These are phyloP conservation scores for Porites divaricata DNA, from an alignment of 92 coral and sea anemone species.

Conservation along the genomic window DNA sequence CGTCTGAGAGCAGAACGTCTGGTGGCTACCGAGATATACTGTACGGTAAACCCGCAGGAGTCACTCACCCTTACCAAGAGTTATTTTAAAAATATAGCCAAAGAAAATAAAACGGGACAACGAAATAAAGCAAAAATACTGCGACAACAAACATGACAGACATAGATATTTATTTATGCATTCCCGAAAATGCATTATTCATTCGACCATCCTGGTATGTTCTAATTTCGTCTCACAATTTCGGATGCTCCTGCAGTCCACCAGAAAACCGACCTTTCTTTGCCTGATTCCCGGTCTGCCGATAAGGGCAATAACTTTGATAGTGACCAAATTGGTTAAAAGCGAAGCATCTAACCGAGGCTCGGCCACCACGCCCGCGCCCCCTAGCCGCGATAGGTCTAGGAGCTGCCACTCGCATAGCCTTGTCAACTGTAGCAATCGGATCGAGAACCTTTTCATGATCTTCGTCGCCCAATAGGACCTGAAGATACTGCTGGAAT, in stretches of 20 bases:
- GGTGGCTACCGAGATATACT: conserved; percentile 21
- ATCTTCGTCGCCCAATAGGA: conserved; percentile 9
- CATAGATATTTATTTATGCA: neutral
- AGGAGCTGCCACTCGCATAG: neutral
- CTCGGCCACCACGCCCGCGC: neutral
- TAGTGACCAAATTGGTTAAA: conserved; percentile 15
- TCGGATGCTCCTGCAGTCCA: conserved; percentile 4
- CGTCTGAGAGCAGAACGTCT: conserved; percentile 22
- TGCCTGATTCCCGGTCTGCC: conserved; percentile 18
- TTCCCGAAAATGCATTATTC: neutral
- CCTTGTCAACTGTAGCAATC: conserved; percentile 3
- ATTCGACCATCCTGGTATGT: neutral
- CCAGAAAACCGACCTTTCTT: neutral
- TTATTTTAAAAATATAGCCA: conserved; percentile 2
- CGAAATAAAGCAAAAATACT: neutral
- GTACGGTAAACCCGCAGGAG: conserved; percentile 18
- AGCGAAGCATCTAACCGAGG: conserved; percentile 8
- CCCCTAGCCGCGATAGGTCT: conserved; percentile 1
- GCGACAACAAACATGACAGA: neutral
- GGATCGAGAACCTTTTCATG: conserved; percentile 9
- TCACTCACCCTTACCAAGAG: conserved; percentile 10
- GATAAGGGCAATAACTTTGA: conserved; percentile 17
- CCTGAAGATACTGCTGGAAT: conserved; percentile 17
- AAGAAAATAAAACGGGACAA: neutral
- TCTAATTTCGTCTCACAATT: neutral